Conservation (phyloP, 2,888 invertebrate genomes). For the Sinodicranocentrus sp. region DNA sequence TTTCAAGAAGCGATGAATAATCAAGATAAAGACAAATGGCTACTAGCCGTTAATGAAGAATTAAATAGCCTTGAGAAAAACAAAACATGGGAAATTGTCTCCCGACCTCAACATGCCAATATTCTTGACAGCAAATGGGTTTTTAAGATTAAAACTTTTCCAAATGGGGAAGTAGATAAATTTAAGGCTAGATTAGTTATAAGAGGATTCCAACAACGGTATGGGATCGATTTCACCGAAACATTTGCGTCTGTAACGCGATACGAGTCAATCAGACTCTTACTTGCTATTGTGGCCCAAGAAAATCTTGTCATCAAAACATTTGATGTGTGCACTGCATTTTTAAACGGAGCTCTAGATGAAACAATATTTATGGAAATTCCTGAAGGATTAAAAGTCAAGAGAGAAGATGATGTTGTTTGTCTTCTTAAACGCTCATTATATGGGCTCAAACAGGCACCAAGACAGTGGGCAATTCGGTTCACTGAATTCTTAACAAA, state of each 20-base stretch:
- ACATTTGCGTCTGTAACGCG: constrained; percentile 41
- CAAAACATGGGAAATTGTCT: constrained; percentile 41
- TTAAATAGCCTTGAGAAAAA: constrained; percentile 34
- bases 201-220: constrained; percentile 30
- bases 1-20: too few species aligned
- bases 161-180: too few species aligned
- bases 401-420: constrained; percentile 37
- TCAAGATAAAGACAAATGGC: constrained; percentile 35
- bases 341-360: too few species aligned
- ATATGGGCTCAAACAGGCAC: constrained; percentile 74
- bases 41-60: constrained; percentile 58
- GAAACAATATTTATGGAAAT: too few species aligned
- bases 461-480: constrained; percentile 66
- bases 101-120: not conserved
- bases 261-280: constrained; percentile 42
- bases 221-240: constrained; percentile 45
- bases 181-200: constrained; percentile 46
- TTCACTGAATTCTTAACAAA: constrained; percentile 52
- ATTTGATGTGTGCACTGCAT: not conserved
- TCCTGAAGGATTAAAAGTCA: too few species aligned
- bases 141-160: constrained; percentile 12
- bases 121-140: constrained; percentile 41
- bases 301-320: not conserved
- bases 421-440: constrained; percentile 62
- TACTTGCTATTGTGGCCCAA: constrained; percentile 31